These are phyloP conservation scores for Uromys caudimaculatus DNA, from an alignment of 2,797 vertebrate genomes.

Conservation along the genomic window DNA sequence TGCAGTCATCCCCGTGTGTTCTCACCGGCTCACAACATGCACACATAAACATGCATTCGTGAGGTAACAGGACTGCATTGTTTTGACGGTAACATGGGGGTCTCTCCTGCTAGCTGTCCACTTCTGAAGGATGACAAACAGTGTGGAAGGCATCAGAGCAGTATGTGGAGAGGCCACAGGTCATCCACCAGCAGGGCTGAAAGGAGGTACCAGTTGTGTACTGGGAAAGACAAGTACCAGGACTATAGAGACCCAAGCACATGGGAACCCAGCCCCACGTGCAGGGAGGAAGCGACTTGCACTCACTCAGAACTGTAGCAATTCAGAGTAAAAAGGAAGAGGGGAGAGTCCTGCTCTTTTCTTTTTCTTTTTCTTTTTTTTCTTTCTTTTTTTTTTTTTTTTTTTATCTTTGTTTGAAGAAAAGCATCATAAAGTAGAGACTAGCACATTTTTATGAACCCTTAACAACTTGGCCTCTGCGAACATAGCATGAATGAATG, in stretches of 20 bases:
- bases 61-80: conserved; percentile 75
- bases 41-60: conserved; percentile 80
- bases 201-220: not conserved
- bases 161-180: not conserved
- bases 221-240: not conserved
- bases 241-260: not conserved
- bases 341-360: not conserved
- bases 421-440: conserved; percentile 80
- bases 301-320: not conserved
- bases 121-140: not conserved
- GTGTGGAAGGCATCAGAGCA: conserved; percentile 19
- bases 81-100: conserved; percentile 73
- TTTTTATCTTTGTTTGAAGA: conserved; percentile 70
- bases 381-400: not conserved
- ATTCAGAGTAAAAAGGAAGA: conserved; percentile 24
- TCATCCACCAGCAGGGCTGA: not conserved
- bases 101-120: conserved; percentile 57
- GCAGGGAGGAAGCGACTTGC: not conserved
- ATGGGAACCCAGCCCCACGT: not conserved
- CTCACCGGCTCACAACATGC: conserved; percentile 78
- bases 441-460: conserved; percentile 80
- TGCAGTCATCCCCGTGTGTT: conserved; percentile 77
- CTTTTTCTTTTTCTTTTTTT: too few species aligned
- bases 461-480: conserved; percentile 80
- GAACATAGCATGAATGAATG: conserved; percentile 79